Evolutionary conservation across 1,140 invertebrate species (phyloP).

Genomic region (Drosophila hydei): DNA sequence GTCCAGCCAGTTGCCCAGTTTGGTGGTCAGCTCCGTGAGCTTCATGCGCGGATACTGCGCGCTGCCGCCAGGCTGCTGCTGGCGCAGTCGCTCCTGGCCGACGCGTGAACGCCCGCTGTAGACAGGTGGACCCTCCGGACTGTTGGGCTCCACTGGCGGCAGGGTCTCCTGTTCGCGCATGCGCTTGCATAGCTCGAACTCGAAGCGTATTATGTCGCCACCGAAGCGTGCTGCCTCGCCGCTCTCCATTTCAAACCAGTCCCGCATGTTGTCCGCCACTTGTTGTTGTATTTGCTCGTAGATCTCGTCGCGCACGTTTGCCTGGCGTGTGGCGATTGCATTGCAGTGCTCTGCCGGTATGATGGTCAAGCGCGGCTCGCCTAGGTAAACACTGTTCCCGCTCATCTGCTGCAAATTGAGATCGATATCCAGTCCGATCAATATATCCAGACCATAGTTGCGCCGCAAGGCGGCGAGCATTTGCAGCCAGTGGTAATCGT

Average conservation of each 20-base stretch:
- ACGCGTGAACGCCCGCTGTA: slow-evolving; percentile 37
- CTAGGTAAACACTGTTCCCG: slow-evolving; percentile 66
- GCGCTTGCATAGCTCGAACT: slow-evolving; percentile 73
- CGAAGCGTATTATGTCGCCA: slow-evolving; percentile 70
- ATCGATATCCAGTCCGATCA: slow-evolving; percentile 67
- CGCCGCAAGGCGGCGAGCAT: slow-evolving; percentile 50
- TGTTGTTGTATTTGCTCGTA: slow-evolving; percentile 52
- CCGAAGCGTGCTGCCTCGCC: slow-evolving; percentile 56
- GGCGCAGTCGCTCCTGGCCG: slow-evolving; percentile 59
- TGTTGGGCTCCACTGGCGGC: slow-evolving; percentile 16
- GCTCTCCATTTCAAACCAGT: slow-evolving; percentile 57
- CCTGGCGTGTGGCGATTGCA: slow-evolving; percentile 15
- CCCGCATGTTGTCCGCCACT: slow-evolving; percentile 53
- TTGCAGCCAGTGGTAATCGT: slow-evolving; percentile 57
- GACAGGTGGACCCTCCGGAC: background rate
- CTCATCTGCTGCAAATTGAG: slow-evolving; percentile 55
- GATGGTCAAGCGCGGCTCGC: slow-evolving; percentile 65
- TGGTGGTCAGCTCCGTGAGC: slow-evolving; percentile 42
- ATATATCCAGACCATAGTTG: slow-evolving; percentile 72
- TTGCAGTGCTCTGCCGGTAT: slow-evolving; percentile 70
- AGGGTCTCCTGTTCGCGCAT: slow-evolving; percentile 54
- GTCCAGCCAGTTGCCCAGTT: slow-evolving; percentile 49
- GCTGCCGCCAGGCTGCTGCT: slow-evolving; percentile 35
- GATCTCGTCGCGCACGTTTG: slow-evolving; percentile 35
- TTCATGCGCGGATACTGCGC: slow-evolving; percentile 26